phyloP scores from a whole-genome alignment of 2,113 vertebrate species.

The Ophiodon elongatus region DNA sequence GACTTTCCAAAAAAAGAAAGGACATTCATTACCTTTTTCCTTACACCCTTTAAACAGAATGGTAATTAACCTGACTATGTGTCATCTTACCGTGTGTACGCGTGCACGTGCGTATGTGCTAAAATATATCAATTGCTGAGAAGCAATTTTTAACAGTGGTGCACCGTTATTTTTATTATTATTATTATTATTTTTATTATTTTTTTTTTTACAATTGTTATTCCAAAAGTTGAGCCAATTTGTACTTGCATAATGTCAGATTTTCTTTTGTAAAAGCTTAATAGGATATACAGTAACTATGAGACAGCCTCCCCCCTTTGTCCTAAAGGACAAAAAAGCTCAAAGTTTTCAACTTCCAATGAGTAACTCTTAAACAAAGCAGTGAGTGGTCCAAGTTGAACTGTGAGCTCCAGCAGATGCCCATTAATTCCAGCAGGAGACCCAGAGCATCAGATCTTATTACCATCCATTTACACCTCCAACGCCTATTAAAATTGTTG shows the following conservation, averaged over 20 bases:
- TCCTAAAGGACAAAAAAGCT: slow-evolving; percentile 32
- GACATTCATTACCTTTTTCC: slow-evolving; percentile 67
- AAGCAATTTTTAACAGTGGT: slow-evolving; percentile 56
- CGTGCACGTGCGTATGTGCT: slow-evolving; percentile 15
- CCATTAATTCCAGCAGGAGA: slow-evolving; percentile 69
- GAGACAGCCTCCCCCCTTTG: background rate
- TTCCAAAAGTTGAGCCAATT: slow-evolving; percentile 4
- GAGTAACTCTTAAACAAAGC: slow-evolving; percentile 69
- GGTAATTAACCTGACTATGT: slow-evolving; percentile 74
- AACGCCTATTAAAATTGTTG: slow-evolving; percentile 67
- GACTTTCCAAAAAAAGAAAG: slow-evolving; percentile 63
- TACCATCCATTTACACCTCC: slow-evolving; percentile 67
- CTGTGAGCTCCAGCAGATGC: slow-evolving; percentile 62
- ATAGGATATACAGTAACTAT: slow-evolving; percentile 2
- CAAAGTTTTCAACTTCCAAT: slow-evolving; percentile 44
- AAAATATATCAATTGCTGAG: slow-evolving; percentile 42
- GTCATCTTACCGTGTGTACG: slow-evolving; percentile 27
- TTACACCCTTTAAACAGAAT: slow-evolving; percentile 48
- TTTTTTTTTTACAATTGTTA: background rate
- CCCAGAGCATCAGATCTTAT: slow-evolving; percentile 56
- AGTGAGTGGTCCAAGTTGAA: slow-evolving; percentile 45
- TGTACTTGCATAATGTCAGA: slow-evolving; percentile 11
- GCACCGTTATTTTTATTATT: slow-evolving; percentile 21
- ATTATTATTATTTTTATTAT: too few species aligned
- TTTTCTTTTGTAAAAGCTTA: slow-evolving; percentile 35